Base-by-base conservation (phyloP, 2,113 vertebrate species). In the Chloroceryle aenea region DNA sequence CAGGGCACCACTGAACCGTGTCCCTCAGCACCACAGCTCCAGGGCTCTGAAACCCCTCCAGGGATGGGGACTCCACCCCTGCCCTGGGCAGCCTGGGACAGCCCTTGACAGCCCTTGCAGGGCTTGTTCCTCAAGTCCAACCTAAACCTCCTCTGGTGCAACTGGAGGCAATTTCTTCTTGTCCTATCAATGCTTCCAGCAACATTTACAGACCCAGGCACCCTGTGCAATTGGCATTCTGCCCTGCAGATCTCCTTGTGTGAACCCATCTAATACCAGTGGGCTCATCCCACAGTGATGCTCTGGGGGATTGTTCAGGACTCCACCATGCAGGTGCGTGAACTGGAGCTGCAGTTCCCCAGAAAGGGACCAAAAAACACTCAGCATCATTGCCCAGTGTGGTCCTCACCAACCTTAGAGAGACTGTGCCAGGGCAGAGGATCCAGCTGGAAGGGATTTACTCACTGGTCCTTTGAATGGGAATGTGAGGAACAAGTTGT, bases 371-470 rank as follows among this genome's bases (percentile, higher is more conserved):
- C 29, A 34, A 61, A 40, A 5, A 74, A 6, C 15, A 40, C 21
- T 25, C 6, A 3, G 27, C 17, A 32, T 52, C 68, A 4, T 14
- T 2, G 0, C n/a, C 26, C 6, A 2, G 18, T 0, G 0, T 0
- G 7, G 48, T 32, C 25, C n/a, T 23, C 0, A 0, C 5, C 0
- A 2, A 30, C 12, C 29, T 30, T 38, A 17, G 26, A 19, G 36
- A 40, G 26, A 47, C 38, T 3, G 0, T 0, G 1, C 12, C 0
- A 3, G 16, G 27, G 10, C 0, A 1, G 15, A 73, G 19, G 21
- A 17, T 20, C 68, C 72, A 20, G 73, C 91, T 77, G 93, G 75
- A 36, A 32, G 47, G 55, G 59, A 67, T 69, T 79, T 52, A 14
- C 50, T 84, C 1, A 1, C n/a, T 3, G 20, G 40, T 19, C 40